These are phyloP conservation scores for Lordiphosa fenestrarum DNA, from an alignment of 2,888 invertebrate species.

Conservation along the genomic window DNA sequence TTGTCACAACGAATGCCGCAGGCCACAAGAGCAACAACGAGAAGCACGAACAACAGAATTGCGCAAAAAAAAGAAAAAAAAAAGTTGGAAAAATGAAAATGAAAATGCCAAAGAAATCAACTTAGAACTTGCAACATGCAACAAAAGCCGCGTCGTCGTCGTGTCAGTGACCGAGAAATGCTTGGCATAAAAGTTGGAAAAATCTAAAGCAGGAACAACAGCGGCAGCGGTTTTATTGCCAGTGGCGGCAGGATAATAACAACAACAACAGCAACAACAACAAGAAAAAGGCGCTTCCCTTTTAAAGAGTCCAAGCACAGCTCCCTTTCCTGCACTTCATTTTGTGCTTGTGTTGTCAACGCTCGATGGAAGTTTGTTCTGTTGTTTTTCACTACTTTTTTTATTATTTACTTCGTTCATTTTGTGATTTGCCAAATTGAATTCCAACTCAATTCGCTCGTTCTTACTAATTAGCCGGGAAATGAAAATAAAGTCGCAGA, in stretches of 20 bases:
- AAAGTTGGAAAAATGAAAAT: slow-evolving; percentile 14
- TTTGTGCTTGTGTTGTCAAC: slow-evolving; percentile 58
- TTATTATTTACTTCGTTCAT: slow-evolving; percentile 23
- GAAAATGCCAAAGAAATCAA: slow-evolving; percentile 50
- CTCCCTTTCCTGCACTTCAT: slow-evolving; percentile 45
- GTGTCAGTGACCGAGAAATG: slow-evolving; percentile 72
- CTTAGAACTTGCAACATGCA: slow-evolving; percentile 37
- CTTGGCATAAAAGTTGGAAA: slow-evolving; percentile 49
- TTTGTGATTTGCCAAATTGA: slow-evolving; percentile 66
- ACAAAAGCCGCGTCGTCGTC: slow-evolving; percentile 47
- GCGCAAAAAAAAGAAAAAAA: slow-evolving; percentile 1
- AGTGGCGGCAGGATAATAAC: slow-evolving; percentile 59
- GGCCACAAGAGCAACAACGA: slow-evolving; percentile 39
- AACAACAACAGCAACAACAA: slow-evolving; percentile 39
- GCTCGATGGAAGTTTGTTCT: slow-evolving; percentile 26
- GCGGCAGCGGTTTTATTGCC: slow-evolving; percentile 54
- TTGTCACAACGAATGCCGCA: slow-evolving; percentile 52
- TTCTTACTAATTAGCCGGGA: background rate
- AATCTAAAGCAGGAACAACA: slow-evolving; percentile 37
- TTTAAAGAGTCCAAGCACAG: background rate
- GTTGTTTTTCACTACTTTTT: slow-evolving; percentile 17
- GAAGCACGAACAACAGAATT: slow-evolving; percentile 22
- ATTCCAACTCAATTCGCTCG: slow-evolving; percentile 65
- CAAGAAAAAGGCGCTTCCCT: slow-evolving; percentile 20
- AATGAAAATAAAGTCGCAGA: too few relatives aligned